Base-by-base conservation (phyloP, 2,113 vertebrate genomes). In the Machaerirhynchus nigripectus region DNA sequence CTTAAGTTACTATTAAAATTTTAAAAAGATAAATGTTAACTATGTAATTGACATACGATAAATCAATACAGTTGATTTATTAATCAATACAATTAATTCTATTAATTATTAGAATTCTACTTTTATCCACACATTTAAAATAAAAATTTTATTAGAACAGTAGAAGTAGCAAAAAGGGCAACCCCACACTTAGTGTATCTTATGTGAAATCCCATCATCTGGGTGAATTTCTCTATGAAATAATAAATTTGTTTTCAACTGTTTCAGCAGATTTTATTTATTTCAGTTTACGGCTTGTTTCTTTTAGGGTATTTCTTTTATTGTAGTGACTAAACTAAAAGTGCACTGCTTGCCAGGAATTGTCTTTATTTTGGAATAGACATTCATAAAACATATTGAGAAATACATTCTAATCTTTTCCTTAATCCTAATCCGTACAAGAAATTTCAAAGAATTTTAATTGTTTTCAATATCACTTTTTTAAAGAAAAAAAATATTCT, bases 191-290 rank as follows among this genome's bases (percentile, higher is more conserved):
- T 33, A 50, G 8, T 24, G 17, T 30, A 35, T 64, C 4, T 37
- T 47, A 23, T 35, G 23, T 67, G 50, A 87, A 81, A 82, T 79
- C 15, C 3, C 9, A 44, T 71, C 4, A 67, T 44, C 8, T 7
- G 3, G 35, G 13, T 86, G 27, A 60, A 75, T 78, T 80, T 70
- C 31, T 73, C 17, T 49, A 18, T 69, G 40, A 94, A 91, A 65
- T 20, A 75, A 47, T 57, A 26, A 26, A 64, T 56, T 74, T 70
- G 1, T 80, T 91, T 90, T 93, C 46, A 77, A 76, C 26, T 69
- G 8, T 61, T 84, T 65, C 11, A 74, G 89, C 35, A 93, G 70
- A 79, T 88, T 88, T 81, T 81, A 84, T 80, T 94, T 81, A 59
- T 87, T 88, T 89, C 8, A 2, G 16, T 77, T 95, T 59, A 42